Evolutionary conservation across 2,113 vertebrate species (phyloP), one percentile per base, ranked within the genome.

Genomic region (Piaya cayana): DNA sequence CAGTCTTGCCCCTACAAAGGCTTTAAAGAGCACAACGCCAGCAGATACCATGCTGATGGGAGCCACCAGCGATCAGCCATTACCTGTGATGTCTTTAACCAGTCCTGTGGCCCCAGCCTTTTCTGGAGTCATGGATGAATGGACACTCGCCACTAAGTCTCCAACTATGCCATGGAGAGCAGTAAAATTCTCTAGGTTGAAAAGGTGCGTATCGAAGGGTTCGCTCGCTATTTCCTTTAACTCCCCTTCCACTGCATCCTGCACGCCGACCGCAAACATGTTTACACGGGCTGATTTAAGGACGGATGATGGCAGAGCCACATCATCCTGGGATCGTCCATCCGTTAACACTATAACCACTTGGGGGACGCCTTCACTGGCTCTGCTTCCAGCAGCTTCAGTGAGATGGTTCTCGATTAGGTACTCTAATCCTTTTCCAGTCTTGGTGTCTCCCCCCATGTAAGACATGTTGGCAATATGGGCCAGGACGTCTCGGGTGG

Each of bases 21-120:
- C 86, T 90, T 85, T 86, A 36, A 88, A 93, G 62, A 79, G 76
- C 20, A 3, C 72, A 93, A 85, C 4, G n/a, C 90, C 86, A 96
- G 96, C 96, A 30, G 85, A 78, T 52, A 87, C 96, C 94, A 90
- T 91, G 91, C 91, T 86, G 70, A 52, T 63, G 63, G 55, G 52
- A 86, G 62, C 69, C 76, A 67, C 30, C 74, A 93, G 95, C 89
- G 86, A 58, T 58, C 92, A 93, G 96, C 97, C 82, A 71, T 99
- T 99, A 99, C 99, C 98, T 99, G 98, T 98, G 97, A 98, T 94
- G 98, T 98, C 98, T 97, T 98, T 98, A 97, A 97, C 91, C 97
- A 97, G 96, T 92, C 96, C 98, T 96, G 90, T 96, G 95, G 97
- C 98, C 87, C 98, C 98, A 93, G 98, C 96, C 96, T 97, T 91